Percentiles rank a stretch among this genome's conserved stretches.
phyloP scores from a whole-genome alignment of 1,140 invertebrate genomes.

The Forficula auricularia region DNA sequence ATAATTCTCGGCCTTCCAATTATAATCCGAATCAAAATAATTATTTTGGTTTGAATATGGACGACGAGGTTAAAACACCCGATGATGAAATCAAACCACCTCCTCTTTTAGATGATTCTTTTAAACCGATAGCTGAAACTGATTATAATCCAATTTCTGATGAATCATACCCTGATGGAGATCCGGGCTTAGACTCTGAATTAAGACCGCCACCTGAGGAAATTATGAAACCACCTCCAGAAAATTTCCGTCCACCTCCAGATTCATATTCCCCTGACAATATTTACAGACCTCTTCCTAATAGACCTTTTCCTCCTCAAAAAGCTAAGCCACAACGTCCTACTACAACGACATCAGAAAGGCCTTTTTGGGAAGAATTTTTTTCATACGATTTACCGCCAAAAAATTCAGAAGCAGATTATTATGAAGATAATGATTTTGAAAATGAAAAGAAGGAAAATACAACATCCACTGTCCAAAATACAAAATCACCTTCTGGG shows the following conservation, averaged over 20 bases:
- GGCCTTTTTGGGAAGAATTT: not conserved
- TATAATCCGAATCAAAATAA: too few relatives aligned
- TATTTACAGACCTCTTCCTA: too few relatives aligned
- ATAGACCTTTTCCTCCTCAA: too few relatives aligned
- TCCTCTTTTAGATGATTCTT: not conserved
- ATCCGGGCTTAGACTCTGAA: conserved; percentile 14
- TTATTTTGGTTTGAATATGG: too few relatives aligned
- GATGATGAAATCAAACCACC: conserved; percentile 8
- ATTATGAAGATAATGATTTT: not conserved
- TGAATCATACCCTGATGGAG: conserved; percentile 20
- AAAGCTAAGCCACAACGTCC: not conserved
- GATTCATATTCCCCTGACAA: too few relatives aligned
- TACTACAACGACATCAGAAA: not conserved
- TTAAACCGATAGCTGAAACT: conserved; percentile 1
- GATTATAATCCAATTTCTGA: not conserved
- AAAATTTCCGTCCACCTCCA: too few relatives aligned
- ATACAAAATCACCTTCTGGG: not conserved
- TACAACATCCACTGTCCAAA: not conserved
- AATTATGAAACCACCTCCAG: not conserved
- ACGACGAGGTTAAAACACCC: not conserved
- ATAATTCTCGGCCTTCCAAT: too few relatives aligned
- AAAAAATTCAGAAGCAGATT: not conserved
- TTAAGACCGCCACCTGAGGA: conserved; percentile 10
- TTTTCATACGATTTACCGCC: too few relatives aligned
- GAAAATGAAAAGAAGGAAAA: not conserved